Percentiles rank a stretch among this genome's conserved stretches.
These are phyloP conservation scores for Cerastis rubricosa DNA, from an alignment of 2,888 invertebrate species.

Conservation along the genomic window DNA sequence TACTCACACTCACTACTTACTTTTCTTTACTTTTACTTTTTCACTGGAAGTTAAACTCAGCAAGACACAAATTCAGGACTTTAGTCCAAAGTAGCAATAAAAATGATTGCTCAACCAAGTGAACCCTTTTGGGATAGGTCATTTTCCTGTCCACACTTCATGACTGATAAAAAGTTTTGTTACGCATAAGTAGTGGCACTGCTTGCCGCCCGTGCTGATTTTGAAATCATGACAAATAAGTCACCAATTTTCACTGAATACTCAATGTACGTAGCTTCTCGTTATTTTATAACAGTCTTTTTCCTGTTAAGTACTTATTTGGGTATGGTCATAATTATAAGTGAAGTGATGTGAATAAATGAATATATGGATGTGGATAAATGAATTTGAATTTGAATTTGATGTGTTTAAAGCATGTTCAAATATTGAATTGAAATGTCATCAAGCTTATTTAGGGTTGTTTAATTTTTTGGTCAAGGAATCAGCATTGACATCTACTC, in stretches of 20 bases:
- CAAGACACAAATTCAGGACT: neutral
- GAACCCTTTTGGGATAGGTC: neutral
- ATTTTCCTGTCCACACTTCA: neutral
- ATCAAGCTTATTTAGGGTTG: neutral
- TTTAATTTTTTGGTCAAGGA: too few species aligned
- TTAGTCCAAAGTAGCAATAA: neutral
- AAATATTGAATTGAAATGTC: too few species aligned
- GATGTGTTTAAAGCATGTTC: too few species aligned
- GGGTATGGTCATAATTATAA: neutral
- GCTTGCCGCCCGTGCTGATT: neutral
- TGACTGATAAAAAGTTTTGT: too few species aligned
- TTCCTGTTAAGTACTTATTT: neutral
- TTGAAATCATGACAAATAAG: constrained; percentile 5
- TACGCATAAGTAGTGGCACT: too few species aligned
- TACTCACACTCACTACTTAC: too few species aligned
- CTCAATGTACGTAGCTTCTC: neutral
- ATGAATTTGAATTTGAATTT: too few species aligned
- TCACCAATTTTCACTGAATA: neutral
- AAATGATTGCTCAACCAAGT: neutral
- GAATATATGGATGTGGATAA: too few species aligned
- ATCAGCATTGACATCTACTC: too few species aligned
- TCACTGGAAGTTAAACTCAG: neutral
- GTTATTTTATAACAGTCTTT: too few species aligned
- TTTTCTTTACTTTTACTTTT: too few species aligned
- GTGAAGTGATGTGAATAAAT: neutral